phyloP scores from a whole-genome alignment of 2,113 vertebrate genomes.

The Proteles cristata region DNA sequence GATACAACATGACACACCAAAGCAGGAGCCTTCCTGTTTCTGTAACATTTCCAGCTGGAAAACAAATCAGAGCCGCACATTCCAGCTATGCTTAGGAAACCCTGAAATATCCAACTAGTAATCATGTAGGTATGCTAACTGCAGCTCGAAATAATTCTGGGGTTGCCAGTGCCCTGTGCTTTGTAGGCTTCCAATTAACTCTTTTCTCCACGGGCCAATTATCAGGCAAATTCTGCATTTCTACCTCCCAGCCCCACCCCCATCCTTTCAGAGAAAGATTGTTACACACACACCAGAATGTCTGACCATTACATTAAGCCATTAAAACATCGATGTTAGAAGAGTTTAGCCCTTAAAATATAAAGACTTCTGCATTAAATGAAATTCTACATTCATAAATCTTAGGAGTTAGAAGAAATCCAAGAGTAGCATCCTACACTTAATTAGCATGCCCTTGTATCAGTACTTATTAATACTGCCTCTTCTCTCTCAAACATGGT shows the following conservation, averaged over 20 bases:
- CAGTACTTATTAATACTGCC: not conserved
- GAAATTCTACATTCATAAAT: not conserved
- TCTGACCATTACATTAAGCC: constrained; percentile 33
- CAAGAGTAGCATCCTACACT: not conserved
- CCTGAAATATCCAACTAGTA: constrained; percentile 59
- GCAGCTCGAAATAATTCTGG: constrained; percentile 35
- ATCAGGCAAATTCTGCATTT: constrained; percentile 25
- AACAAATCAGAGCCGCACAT: constrained; percentile 67
- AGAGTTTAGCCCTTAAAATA: constrained; percentile 41
- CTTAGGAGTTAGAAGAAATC: not conserved
- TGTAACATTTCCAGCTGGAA: constrained; percentile 73
- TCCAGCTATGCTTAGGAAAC: constrained; percentile 63
- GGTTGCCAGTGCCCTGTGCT: constrained; percentile 54
- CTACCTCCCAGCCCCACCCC: not conserved
- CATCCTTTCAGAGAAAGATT: constrained; percentile 24
- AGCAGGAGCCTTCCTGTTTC: constrained; percentile 22
- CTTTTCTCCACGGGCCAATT: constrained; percentile 58
- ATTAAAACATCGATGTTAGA: not conserved
- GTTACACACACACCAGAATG: not conserved
- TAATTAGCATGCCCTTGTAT: not conserved
- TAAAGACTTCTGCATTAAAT: not conserved
- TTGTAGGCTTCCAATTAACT: constrained; percentile 65
- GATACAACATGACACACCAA: constrained; percentile 32
- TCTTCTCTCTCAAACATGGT: not conserved
- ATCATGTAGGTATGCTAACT: constrained; percentile 75